Evolutionary conservation across 2,113 vertebrate species (phyloP).

Genomic region (Alligator sinensis): DNA sequence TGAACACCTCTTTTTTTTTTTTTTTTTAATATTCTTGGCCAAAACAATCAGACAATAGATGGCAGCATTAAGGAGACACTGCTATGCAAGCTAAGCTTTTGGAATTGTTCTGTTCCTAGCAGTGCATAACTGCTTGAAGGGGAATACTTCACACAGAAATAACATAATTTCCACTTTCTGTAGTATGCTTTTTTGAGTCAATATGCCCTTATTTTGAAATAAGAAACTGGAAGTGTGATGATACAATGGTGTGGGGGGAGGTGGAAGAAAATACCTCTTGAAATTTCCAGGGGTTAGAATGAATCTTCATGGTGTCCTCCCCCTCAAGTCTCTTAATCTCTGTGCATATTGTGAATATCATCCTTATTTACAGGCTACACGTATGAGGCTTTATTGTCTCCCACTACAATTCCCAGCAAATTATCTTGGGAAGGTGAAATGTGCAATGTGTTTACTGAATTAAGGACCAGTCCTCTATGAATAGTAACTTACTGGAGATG

Average conservation of each 20-base stretch:
- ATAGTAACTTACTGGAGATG: not conserved
- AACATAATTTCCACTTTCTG: not conserved
- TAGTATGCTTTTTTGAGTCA: not conserved
- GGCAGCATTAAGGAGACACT: not conserved
- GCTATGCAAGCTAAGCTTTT: not conserved
- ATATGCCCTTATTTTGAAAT: too few relatives aligned
- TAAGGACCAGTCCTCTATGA: not conserved
- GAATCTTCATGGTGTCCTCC: not conserved
- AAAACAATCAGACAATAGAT: not conserved
- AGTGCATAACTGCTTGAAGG: not conserved
- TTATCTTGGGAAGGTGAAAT: not conserved
- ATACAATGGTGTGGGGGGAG: not conserved
- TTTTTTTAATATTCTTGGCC: not conserved
- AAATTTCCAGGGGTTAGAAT: not conserved
- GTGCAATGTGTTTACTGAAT: not conserved
- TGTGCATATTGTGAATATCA: not conserved
- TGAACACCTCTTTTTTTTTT: too few relatives aligned
- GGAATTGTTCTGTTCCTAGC: not conserved
- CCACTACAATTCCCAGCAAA: not conserved
- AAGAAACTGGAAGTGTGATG: not conserved
- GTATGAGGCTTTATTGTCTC: not conserved
- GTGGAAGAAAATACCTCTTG: not conserved
- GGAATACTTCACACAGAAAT: not conserved
- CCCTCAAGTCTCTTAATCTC: not conserved
- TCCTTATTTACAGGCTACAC: not conserved